phyloP scores from a whole-genome alignment of 2,113 vertebrate species.

The Chionis minor region DNA sequence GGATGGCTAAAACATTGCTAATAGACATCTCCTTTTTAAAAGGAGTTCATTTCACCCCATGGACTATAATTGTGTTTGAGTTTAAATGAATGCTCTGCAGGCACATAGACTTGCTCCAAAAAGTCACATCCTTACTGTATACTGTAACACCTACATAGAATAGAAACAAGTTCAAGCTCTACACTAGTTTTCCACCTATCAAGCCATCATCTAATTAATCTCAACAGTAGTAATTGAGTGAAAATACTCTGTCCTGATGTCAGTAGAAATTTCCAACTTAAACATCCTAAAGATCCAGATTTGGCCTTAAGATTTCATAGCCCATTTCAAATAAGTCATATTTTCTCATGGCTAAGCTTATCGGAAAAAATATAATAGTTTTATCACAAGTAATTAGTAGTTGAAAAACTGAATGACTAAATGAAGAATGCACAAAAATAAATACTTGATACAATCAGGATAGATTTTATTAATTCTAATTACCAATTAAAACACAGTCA shows the following conservation, averaged over 20 bases:
- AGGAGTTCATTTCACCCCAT: background rate
- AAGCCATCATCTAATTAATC: background rate
- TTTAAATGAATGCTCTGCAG: background rate
- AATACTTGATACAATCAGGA: background rate
- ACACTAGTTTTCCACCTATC: background rate
- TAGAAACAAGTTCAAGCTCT: background rate
- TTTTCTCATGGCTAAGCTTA: background rate
- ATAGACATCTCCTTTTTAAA: background rate
- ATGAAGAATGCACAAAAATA: background rate
- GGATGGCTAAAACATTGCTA: background rate
- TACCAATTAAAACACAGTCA: slow-evolving; percentile 2
- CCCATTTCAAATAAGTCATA: background rate
- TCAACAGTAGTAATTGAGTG: background rate
- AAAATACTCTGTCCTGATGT: background rate
- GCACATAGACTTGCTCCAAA: background rate
- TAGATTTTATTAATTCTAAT: background rate
- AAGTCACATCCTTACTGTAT: background rate
- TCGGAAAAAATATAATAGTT: background rate
- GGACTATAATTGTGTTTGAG: background rate
- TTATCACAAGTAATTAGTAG: background rate
- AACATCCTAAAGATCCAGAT: background rate
- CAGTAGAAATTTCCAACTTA: background rate
- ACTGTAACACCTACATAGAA: background rate
- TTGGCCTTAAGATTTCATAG: background rate
- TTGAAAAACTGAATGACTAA: background rate